Base-by-base conservation (phyloP, 1,140 invertebrate genomes). In the Cotesia chilonis region DNA sequence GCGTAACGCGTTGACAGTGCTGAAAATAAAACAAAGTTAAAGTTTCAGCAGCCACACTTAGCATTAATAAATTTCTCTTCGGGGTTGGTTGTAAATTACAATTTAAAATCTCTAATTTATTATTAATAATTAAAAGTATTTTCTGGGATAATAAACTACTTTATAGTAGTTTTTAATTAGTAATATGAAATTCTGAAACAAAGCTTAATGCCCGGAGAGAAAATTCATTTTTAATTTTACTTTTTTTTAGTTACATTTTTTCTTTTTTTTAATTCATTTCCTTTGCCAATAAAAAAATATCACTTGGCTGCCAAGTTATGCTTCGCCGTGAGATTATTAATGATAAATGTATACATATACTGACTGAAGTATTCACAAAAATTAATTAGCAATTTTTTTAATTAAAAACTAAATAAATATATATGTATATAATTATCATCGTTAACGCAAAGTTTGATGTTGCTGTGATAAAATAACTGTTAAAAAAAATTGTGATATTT, bases 381-480 rank as follows among this genome's bases (percentile, higher is more conserved):
- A 28, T 28, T 28, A 28, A 28, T 28, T 28, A 28, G 20, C 20
- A 28, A 28, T 28, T 28, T 28, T 28, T 28, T 28, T 28, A 28
- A 28, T 28, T 28, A 28, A 28, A 28, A 28, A 28, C 20, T 28
- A 28, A 28, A 41, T 9, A 14, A 14, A 41, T 41, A 41, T 41
- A 41, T 41, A 41, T 41, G 41, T 41, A 41, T 41, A 41, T 41
- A 41, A 41, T 41, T 41, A 41, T 41, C 41, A 61, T 80, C 75
- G 74, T 81, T 78, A 81, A 76, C 78, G 81, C 82, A 83, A 55
- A 64, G 52, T 85, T 82, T 84, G 80, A 73, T 85, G 78, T 84
- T 83, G 82, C 81, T 84, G 80, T 83, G 77, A 80, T 72, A 70
- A 61, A 69, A 61, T 73, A 66, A 73, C 73, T 75, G 20, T 71